phyloP scores from a whole-genome alignment of 1,140 invertebrate genomes.

The Aleiodes sp. region DNA sequence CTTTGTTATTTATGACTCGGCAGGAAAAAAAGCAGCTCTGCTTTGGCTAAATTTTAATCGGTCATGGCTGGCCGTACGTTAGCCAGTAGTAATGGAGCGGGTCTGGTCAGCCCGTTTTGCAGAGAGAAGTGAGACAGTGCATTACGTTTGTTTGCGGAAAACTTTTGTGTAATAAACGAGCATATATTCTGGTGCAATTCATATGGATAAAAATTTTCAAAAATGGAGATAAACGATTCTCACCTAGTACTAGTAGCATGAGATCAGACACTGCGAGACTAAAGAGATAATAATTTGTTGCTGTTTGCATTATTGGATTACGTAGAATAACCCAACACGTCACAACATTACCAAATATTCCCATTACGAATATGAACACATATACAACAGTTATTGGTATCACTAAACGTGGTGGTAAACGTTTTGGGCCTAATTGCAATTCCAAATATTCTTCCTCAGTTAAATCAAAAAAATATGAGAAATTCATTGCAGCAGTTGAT shows the following conservation, averaged over 20 bases:
- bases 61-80: too few relatives aligned
- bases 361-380: slow-evolving; percentile 70
- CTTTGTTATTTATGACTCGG: neutral
- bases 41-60: neutral
- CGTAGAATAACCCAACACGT: slow-evolving; percentile 74
- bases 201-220: neutral
- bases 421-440: neutral
- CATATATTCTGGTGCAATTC: neutral
- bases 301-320: slow-evolving; percentile 69
- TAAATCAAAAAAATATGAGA: slow-evolving; percentile 26
- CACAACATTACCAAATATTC: slow-evolving; percentile 72
- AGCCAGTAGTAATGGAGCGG: neutral
- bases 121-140: too few relatives aligned
- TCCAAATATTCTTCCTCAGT: slow-evolving; percentile 49
- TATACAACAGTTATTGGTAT: slow-evolving; percentile 68
- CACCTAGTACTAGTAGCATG: slow-evolving; percentile 57
- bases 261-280: slow-evolving; percentile 67
- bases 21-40: neutral
- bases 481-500: slow-evolving; percentile 25
- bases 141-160: too few relatives aligned
- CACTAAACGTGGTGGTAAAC: slow-evolving; percentile 29
- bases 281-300: slow-evolving; percentile 77
- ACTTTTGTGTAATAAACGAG: too few relatives aligned
- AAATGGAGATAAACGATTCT: slow-evolving; percentile 34
- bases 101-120: neutral